phyloP scores from a whole-genome alignment of 1,140 invertebrate species.

The Heliconius hermathena region DNA sequence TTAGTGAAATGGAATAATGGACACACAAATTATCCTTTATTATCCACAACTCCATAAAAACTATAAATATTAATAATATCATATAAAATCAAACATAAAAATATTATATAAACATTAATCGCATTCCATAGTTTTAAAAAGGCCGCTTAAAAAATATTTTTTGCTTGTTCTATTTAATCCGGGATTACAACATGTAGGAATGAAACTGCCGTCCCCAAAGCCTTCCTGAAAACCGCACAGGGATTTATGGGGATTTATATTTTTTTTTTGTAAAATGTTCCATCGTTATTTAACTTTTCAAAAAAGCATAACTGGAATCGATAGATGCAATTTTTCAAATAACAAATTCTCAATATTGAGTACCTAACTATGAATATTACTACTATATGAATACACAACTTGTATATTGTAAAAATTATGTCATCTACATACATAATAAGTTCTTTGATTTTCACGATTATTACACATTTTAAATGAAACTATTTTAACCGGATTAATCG shows the following conservation, averaged over 20 bases:
- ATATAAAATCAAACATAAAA: background rate
- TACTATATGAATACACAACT: background rate
- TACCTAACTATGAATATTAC: too few relatives aligned
- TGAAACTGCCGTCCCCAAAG: constrained; percentile 52
- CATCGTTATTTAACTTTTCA: constrained; percentile 43
- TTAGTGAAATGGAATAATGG: background rate
- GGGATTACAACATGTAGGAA: constrained; percentile 52
- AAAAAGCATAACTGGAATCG: constrained; percentile 23
- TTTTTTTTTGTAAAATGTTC: constrained; percentile 45
- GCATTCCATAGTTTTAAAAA: constrained; percentile 23
- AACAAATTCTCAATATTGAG: background rate
- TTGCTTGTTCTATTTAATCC: constrained; percentile 52
- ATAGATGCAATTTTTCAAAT: constrained; percentile 7
- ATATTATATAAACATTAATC: constrained; percentile 12
- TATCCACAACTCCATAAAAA: background rate
- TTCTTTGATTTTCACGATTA: too few relatives aligned
- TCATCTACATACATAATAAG: too few relatives aligned
- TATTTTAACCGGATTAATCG: too few relatives aligned
- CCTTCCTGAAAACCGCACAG: constrained; percentile 50
- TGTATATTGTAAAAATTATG: background rate
- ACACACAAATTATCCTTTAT: background rate
- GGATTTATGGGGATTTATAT: constrained; percentile 52
- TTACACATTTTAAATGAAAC: too few relatives aligned
- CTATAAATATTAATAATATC: background rate
- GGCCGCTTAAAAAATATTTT: constrained; percentile 35